phyloP scores from a whole-genome alignment of 1,140 invertebrate species.

The Gonatopus flavifemur region DNA sequence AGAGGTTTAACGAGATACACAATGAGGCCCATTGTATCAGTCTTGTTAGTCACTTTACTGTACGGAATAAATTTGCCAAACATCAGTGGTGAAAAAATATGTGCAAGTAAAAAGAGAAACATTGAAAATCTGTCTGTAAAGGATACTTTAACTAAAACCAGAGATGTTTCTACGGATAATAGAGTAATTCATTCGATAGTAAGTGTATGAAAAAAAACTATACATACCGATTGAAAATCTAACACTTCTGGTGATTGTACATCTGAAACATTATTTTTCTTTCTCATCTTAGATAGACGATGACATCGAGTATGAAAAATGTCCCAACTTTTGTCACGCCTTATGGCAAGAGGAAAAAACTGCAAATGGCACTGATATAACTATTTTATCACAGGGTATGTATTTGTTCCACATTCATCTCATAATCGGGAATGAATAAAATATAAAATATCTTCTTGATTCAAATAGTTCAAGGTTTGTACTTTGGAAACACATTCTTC shows the following conservation, averaged over 20 bases:
- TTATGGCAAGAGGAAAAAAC: conserved; percentile 51
- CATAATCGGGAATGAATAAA: too few relatives aligned
- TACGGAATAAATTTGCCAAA: conserved; percentile 28
- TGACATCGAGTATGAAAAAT: conserved; percentile 39
- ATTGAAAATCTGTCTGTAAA: conserved; percentile 34
- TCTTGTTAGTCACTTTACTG: conserved; percentile 27
- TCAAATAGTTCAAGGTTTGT: too few relatives aligned
- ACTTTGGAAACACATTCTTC: too few relatives aligned
- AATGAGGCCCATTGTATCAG: conserved; percentile 43
- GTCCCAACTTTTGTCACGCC: conserved; percentile 49
- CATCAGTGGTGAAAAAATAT: conserved; percentile 39
- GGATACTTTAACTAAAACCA: conserved; percentile 30
- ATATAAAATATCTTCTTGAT: too few relatives aligned
- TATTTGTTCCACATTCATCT: too few relatives aligned
- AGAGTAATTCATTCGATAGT: conserved; percentile 27
- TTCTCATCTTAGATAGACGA: conserved; percentile 31
- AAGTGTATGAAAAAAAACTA: conserved; percentile 16
- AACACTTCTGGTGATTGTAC: neutral
- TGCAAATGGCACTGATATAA: conserved; percentile 49
- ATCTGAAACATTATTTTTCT: conserved; percentile 7
- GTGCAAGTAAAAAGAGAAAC: conserved; percentile 40
- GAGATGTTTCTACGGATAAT: conserved; percentile 31
- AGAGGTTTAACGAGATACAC: conserved; percentile 33
- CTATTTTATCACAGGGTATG: conserved; percentile 48
- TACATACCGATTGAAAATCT: neutral